These are phyloP conservation scores for Galbula dea DNA, from an alignment of 2,113 vertebrate species.

Conservation along the genomic window DNA sequence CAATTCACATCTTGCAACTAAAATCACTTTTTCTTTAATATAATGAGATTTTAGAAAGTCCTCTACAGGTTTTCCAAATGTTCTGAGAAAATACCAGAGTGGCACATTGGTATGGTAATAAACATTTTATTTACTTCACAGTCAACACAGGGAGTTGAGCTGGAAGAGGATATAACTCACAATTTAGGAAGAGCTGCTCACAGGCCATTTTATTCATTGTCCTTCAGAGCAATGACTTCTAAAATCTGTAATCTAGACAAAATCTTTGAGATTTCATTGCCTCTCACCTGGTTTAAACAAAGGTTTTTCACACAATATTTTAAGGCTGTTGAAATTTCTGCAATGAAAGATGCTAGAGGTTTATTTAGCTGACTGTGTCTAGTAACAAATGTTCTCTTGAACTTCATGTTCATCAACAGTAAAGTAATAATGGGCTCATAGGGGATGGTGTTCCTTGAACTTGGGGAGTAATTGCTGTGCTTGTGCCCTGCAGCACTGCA, in stretches of 20 bases:
- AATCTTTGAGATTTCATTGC: neutral
- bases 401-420: neutral
- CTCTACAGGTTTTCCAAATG: neutral
- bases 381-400: neutral
- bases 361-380: neutral
- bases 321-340: neutral
- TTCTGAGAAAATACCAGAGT: neutral
- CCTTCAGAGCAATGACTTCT: neutral
- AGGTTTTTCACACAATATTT: neutral
- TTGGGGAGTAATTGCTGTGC: neutral
- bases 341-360: neutral
- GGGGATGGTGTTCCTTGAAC: neutral
- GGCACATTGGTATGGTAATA: neutral
- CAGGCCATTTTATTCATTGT: neutral
- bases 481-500: neutral
- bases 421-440: neutral
- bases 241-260: neutral
- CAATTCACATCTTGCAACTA: slow-evolving; percentile 6
- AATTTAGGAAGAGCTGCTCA: neutral
- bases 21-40: slow-evolving; percentile 29
- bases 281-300: neutral
- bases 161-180: neutral
- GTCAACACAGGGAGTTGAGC: neutral
- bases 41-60: slow-evolving; percentile 1
- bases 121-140: neutral